Evolutionary conservation across 1,140 invertebrate species (phyloP).

Genomic region (Drosophila rhopaloa): DNA sequence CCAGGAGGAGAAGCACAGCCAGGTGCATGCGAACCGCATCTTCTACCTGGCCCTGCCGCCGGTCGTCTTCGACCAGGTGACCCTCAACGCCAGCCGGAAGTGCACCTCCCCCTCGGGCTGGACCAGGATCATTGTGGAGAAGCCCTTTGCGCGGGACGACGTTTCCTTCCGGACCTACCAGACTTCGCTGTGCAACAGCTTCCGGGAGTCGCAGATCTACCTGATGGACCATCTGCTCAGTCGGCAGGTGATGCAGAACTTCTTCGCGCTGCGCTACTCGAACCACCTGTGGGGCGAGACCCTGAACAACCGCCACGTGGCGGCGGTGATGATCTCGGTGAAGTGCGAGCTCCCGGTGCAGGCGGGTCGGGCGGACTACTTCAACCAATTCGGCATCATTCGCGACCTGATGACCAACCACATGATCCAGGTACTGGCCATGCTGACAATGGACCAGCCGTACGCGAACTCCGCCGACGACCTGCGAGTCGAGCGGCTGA

Average conservation of each 20-base stretch:
- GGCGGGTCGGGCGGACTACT: slow-evolving; percentile 42
- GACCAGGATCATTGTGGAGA: slow-evolving; percentile 58
- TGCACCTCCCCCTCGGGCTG: slow-evolving; percentile 48
- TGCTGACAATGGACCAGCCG: slow-evolving; percentile 66
- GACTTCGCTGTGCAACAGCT: slow-evolving; percentile 50
- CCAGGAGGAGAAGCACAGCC: slow-evolving; percentile 49
- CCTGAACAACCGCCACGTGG: slow-evolving; percentile 53
- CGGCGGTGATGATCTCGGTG: slow-evolving; percentile 63
- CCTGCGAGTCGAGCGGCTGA: slow-evolving; percentile 49
- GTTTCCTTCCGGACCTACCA: slow-evolving; percentile 45
- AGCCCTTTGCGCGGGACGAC: slow-evolving; percentile 63
- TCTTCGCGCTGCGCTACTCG: slow-evolving; percentile 55
- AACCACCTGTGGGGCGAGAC: slow-evolving; percentile 62
- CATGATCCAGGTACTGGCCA: slow-evolving; percentile 60
- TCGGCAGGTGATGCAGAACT: slow-evolving; percentile 51
- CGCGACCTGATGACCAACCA: slow-evolving; percentile 67
- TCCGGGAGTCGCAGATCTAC: slow-evolving; percentile 67
- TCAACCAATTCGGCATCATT: slow-evolving; percentile 64
- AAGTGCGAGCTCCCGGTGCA: slow-evolving; percentile 51
- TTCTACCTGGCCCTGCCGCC: slow-evolving; percentile 64
- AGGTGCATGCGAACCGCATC: slow-evolving; percentile 50
- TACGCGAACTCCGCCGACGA: slow-evolving; percentile 53
- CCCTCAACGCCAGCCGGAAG: slow-evolving; percentile 50
- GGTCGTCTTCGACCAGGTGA: slow-evolving; percentile 46
- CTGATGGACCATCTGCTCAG: slow-evolving; percentile 66